Percentiles rank a stretch among this genome's conserved stretches.
Conservation (phyloP, 2,113 vertebrate genomes). For the Elachura formosa region DNA sequence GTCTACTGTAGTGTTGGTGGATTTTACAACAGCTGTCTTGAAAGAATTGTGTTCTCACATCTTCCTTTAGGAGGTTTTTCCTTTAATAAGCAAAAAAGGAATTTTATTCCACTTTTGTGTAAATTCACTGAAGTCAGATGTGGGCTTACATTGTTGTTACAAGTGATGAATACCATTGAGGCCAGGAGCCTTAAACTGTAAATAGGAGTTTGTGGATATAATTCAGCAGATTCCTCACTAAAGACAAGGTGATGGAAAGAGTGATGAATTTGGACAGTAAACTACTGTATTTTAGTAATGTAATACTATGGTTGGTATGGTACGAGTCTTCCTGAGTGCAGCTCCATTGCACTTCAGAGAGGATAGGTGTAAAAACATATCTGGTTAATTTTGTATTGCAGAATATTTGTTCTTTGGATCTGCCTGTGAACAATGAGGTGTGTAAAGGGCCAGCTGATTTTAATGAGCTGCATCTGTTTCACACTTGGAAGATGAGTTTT, state of each 20-base stretch:
- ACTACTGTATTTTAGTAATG: neutral
- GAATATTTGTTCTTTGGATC: neutral
- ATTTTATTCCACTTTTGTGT: neutral
- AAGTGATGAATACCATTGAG: neutral
- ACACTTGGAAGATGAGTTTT: neutral
- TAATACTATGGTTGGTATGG: neutral
- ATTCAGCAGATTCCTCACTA: neutral
- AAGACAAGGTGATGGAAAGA: neutral
- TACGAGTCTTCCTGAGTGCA: neutral
- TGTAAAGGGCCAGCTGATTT: neutral
- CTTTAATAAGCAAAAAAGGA: neutral
- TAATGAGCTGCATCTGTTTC: neutral
- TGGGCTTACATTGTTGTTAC: neutral
- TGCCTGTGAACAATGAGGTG: neutral
- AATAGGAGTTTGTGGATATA: neutral
- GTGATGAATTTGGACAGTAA: neutral
- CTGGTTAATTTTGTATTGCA: neutral
- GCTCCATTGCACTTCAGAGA: neutral
- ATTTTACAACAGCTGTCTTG: neutral
- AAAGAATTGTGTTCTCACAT: neutral
- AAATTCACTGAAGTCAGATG: neutral
- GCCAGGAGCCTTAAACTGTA: neutral
- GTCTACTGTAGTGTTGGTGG: neutral
- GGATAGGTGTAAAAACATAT: neutral
- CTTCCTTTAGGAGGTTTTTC: neutral